Evolutionary conservation across 2,113 vertebrate species (phyloP).

Genomic region (Amblyornis subalaris): DNA sequence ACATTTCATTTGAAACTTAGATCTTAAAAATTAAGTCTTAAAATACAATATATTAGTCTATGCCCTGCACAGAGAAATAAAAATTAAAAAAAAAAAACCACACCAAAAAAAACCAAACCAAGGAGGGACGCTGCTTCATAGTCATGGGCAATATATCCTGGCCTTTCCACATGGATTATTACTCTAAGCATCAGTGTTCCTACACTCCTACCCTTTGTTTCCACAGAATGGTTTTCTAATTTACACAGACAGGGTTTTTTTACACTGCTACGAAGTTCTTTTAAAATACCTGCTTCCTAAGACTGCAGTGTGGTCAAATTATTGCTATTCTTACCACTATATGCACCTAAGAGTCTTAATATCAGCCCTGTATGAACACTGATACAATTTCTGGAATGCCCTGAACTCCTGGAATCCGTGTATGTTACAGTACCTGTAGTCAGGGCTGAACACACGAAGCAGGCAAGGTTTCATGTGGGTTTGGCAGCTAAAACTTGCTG

Average conservation of each 20-base stretch:
- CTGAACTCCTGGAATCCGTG: background rate
- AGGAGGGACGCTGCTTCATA: background rate
- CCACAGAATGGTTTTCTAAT: accelerated
- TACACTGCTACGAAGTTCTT: background rate
- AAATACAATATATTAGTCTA: background rate
- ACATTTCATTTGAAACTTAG: background rate
- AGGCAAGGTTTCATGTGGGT: background rate
- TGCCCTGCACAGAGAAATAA: background rate
- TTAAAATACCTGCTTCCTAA: background rate
- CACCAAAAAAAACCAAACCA: background rate
- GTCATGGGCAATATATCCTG: background rate
- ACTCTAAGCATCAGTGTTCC: background rate
- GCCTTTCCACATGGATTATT: background rate
- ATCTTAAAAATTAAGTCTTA: background rate
- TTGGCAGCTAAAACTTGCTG: background rate
- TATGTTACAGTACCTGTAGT: background rate
- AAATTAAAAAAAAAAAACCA: background rate
- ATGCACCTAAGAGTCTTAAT: background rate
- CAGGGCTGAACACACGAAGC: background rate
- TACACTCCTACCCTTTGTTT: background rate
- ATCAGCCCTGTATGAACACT: background rate
- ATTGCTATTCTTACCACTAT: background rate
- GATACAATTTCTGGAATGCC: background rate
- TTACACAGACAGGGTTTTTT: background rate
- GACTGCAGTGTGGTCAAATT: background rate